phyloP scores from a whole-genome alignment of 30 jellyfish, hydroid and myxozoan species.

The Turritopsis rubra region DNA sequence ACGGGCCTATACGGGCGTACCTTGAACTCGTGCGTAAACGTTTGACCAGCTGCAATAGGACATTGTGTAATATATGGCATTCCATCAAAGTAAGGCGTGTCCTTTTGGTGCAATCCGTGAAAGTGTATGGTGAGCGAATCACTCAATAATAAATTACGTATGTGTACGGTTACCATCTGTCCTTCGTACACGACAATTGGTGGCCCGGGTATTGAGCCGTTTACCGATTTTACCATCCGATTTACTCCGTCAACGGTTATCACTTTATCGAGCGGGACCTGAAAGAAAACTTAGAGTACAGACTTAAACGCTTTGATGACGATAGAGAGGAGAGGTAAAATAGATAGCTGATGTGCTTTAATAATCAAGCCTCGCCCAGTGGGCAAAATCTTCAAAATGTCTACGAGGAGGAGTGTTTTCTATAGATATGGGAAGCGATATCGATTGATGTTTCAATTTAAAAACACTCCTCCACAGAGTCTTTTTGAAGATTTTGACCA shows the following conservation, averaged over 20 bases:
- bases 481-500: neutral
- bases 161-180: conserved; percentile 80
- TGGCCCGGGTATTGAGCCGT: conserved; percentile 93
- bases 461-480: neutral
- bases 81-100: conserved; percentile 95
- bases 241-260: conserved; percentile 80
- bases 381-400: neutral
- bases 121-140: conserved; percentile 86
- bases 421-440: neutral
- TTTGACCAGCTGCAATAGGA: conserved; percentile 96
- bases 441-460: neutral
- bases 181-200: conserved; percentile 80
- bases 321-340: no score
- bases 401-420: neutral
- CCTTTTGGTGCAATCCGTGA: conserved; percentile 91
- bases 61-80: conserved; percentile 93
- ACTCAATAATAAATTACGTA: conserved; percentile 60
- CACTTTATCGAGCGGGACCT: conserved; percentile 73
- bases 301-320: no score
- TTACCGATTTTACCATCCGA: conserved; percentile 82
- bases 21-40: conserved; percentile 90
- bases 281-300: neutral
- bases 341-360: no score
- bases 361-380: neutral
- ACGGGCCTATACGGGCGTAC: conserved; percentile 21